A percentile compares a stretch with the other conserved stretches of the same genome.
phyloP scores from a whole-genome alignment of 2,888 invertebrate species.

The Agrotis clavis region DNA sequence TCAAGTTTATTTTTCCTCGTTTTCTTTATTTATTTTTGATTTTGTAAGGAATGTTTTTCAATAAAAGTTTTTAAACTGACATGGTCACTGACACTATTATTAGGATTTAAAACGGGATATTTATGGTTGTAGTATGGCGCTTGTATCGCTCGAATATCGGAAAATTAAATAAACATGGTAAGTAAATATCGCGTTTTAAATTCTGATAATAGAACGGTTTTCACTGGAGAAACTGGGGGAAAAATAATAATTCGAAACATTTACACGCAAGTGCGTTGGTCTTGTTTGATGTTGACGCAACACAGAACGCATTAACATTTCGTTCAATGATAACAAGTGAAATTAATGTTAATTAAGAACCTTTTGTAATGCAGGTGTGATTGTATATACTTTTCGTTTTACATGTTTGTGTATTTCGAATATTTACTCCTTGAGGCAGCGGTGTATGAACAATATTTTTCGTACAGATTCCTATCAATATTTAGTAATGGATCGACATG shows the following conservation, averaged over 20 bases:
- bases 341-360: constrained; percentile 68
- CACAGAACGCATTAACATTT: constrained; percentile 50
- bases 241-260: constrained; percentile 9
- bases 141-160: no score
- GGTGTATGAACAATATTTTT: constrained; percentile 8
- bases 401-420: constrained; percentile 9
- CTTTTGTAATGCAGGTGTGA: constrained; percentile 46
- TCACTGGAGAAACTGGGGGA: neutral
- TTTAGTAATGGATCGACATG: neutral
- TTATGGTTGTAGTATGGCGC: no score
- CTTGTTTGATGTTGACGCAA: constrained; percentile 27
- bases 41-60: no score
- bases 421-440: constrained; percentile 1
- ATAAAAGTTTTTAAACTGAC: no score
- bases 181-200: no score
- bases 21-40: constrained; percentile 15
- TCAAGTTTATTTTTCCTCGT: neutral
- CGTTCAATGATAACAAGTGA: constrained; percentile 65
- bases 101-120: no score
- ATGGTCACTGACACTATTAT: no score
- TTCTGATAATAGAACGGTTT: no score
- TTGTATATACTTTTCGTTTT: constrained; percentile 26
- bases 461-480: neutral
- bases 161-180: no score
- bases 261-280: constrained; percentile 3